Conservation (phyloP, 2,888 invertebrate genomes). For the Syrista parreyssii region DNA sequence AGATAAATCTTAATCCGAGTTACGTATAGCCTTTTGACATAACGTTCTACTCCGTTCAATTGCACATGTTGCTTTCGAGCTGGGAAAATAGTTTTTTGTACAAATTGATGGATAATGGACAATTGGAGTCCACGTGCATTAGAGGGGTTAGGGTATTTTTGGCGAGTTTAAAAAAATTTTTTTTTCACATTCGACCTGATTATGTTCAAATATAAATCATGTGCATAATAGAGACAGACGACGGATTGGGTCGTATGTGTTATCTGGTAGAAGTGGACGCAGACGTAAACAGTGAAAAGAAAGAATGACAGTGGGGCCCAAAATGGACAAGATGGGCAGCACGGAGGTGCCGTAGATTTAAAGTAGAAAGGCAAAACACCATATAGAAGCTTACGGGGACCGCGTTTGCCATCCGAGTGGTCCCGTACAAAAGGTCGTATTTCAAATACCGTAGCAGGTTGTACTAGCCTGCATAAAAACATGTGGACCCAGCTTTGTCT, state of each 20-base stretch:
- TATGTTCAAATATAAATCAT: neutral
- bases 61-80: no score
- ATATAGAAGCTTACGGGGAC: neutral
- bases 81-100: neutral
- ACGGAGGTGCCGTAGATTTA: neutral
- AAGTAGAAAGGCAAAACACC: neutral
- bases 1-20: neutral
- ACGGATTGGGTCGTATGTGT: neutral
- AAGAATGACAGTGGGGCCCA: neutral
- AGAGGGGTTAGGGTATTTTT: neutral
- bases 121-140: neutral
- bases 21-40: neutral
- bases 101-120: neutral
- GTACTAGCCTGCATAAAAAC: constrained; percentile 1
- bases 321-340: neutral
- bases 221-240: neutral
- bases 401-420: neutral
- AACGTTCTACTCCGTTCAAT: neutral
- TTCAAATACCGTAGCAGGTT: neutral
- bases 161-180: neutral
- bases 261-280: neutral
- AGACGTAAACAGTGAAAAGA: neutral
- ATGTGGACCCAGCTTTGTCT: neutral
- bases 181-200: neutral
- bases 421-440: constrained; percentile 4